Evolutionary conservation across 1,140 invertebrate genomes (phyloP), one percentile per base, ranked within the genome.

Genomic region (Odontomachus brunneus): DNA sequence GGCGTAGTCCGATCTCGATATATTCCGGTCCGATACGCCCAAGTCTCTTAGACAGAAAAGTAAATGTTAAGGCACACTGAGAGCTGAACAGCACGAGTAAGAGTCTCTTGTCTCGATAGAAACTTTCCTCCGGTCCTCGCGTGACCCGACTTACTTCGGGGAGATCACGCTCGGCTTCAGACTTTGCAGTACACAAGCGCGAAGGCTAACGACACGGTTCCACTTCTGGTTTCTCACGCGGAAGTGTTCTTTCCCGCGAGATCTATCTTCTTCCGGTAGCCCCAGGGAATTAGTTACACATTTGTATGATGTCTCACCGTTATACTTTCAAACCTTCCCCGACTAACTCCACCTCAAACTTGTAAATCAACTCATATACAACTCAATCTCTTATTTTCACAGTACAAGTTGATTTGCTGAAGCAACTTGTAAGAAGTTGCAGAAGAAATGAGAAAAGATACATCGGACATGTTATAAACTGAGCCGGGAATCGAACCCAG

Each of bases 61-160:
- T 33, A 73, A 82, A 82, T 24, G 67, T 29, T 17, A 48, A 44
- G n/a, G 38, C 14, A 59, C n/a, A n/a, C n/a, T n/a, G n/a, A n/a
- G n/a, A n/a, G n/a, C n/a, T n/a, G n/a, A n/a, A n/a, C n/a, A n/a
- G n/a, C n/a, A n/a, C n/a, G n/a, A n/a, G 17, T 65, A 26, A 71
- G n/a, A 62, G 12, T 78, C 38, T 78, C 38, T 65, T 38, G 49
- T 62, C 33, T 51, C 12, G 9, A n/a, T 44, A 19, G 19, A 19
- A 84, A 67, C 81, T 80, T 84, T 75, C 53, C 63, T 19, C 17
- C 38, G 49, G 14, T 81, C 19, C 22, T 69, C 59, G 48, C 83
- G 75, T 72, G 75, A 84, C 75, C 44, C 48, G 29, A 19, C 67
- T 78, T 78, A 69, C 75, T 44, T 57, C 33, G 19, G 60, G 29